Evolutionary conservation across 2,888 invertebrate genomes (phyloP), one percentile per base, ranked within the genome.

Genomic region (Poecilus cupreus): DNA sequence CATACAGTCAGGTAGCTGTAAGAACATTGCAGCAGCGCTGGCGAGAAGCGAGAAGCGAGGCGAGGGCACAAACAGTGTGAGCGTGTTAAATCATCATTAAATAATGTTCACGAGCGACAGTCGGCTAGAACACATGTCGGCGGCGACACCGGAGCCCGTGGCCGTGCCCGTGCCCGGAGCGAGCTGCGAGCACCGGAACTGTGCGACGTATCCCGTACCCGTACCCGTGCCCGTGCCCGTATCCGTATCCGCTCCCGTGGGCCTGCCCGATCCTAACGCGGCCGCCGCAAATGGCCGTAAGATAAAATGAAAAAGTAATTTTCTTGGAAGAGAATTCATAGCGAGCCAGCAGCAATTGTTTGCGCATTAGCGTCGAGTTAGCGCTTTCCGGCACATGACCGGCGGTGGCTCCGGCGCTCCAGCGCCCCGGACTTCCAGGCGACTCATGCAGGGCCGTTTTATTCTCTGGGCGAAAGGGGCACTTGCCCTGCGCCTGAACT

Each of bases 231-330:
- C 49, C 49, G 49, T 32, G 32, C 16, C 49, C 18, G 49, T 49
- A 49, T 49, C 16, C 49, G 49, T 49, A 49, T 49, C 16, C 49
- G 16, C 49, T 49, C 49, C 49, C 49, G 49, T 32, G 32, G 32
- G 18, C 18, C 13, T 11, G 20, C 11, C 75, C 32, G 51, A 24
- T 54, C 75, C 46, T 32, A 32, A 22, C 18, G 57, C 77, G 24
- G 49, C 22, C 78, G 68, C 79, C 79, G 32, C 79, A 79, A 79
- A 79, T 51, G 70, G 70, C 79, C 68, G 79, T 79, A 70, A 81
- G 88, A 89, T 88, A 87, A 88, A 88, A 89, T 89, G 88, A 89
- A 89, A 89, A 89, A 89, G 88, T 88, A 88, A 88, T 89, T 89
- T 89, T 88, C 88, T 88, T 87, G 86, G 85, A 86, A 88, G 87